Percentiles rank a stretch among this genome's conserved stretches.
These are phyloP conservation scores for Acipenser transmontanus DNA, from an alignment of 2,797 vertebrate genomes.

Conservation along the genomic window DNA sequence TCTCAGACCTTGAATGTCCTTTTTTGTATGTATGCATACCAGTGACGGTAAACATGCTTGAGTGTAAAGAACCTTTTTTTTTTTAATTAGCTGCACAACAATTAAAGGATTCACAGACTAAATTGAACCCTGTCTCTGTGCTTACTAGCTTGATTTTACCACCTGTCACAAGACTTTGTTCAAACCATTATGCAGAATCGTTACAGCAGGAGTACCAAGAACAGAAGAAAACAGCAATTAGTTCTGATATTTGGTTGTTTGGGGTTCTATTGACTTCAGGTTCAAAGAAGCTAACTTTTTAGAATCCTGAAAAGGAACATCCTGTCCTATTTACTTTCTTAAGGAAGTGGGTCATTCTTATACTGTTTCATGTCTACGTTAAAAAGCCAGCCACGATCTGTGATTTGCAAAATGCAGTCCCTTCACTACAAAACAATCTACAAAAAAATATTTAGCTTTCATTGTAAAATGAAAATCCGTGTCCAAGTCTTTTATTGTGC, in stretches of 20 bases:
- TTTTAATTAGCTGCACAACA: constrained; percentile 98
- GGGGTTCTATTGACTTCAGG: constrained; percentile 91
- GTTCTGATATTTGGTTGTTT: constrained; percentile 99
- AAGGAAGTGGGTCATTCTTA: constrained; percentile 1
- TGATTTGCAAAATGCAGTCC: constrained; percentile 13
- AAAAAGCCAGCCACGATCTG: constrained; percentile 3
- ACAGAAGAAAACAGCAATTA: constrained; percentile 98
- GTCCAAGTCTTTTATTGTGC: not conserved
- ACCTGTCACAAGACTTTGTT: constrained; percentile 97
- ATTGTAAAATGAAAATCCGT: not conserved
- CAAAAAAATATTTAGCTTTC: not conserved
- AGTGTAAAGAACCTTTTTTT: constrained; percentile 81
- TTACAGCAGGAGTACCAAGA: constrained; percentile 88
- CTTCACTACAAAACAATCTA: not conserved
- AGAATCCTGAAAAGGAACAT: constrained; percentile 25
- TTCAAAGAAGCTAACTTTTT: constrained; percentile 81
- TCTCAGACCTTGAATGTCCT: constrained; percentile 82
- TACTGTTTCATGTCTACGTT: constrained; percentile 6
- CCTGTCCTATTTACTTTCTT: constrained; percentile 26
- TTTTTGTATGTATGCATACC: constrained; percentile 84
- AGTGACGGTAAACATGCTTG: constrained; percentile 83
- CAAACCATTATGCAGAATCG: constrained; percentile 97
- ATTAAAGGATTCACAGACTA: constrained; percentile 99
- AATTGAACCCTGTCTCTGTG: constrained; percentile 98
- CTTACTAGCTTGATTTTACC: constrained; percentile 95